A percentile compares a stretch with the other conserved stretches of the same genome.
These are phyloP conservation scores for Bombus turneri DNA, from an alignment of 1,140 invertebrate genomes.

Conservation along the genomic window DNA sequence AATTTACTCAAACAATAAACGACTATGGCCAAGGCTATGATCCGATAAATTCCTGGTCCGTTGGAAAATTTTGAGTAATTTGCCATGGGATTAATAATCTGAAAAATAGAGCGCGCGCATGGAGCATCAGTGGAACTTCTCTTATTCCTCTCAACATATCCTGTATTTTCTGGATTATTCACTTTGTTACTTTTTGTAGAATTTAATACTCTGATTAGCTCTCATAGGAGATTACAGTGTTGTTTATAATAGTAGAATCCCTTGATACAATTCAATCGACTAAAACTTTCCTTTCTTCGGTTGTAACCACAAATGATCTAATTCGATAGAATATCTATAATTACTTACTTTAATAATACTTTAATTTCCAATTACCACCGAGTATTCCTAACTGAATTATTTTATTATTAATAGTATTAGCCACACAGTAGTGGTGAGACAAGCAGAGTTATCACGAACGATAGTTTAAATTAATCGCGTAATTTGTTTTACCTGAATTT, in stretches of 20 bases:
- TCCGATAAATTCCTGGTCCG: not conserved
- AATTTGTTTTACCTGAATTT: no score
- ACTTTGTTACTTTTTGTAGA: not conserved
- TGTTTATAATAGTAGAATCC: not conserved
- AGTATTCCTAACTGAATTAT: not conserved
- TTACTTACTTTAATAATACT: no score
- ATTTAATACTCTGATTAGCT: not conserved
- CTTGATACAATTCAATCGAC: not conserved
- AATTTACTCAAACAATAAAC: slow-evolving; percentile 19
- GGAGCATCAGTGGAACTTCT: not conserved
- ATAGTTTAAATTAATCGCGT: no score
- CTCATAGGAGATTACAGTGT: no score
- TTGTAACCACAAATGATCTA: not conserved
- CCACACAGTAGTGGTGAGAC: no score
- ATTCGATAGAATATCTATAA: not conserved
- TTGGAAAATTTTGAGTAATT: slow-evolving; percentile 9
- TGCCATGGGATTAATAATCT: slow-evolving; percentile 10
- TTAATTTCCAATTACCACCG: not conserved
- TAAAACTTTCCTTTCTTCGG: not conserved
- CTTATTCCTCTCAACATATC: not conserved
- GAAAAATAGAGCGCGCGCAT: not conserved
- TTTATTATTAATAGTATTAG: not conserved
- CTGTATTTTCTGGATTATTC: not conserved
- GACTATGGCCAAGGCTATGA: not conserved
- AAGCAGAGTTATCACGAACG: no score